These are phyloP conservation scores for Cavia aperea DNA, from an alignment of 2,113 vertebrate genomes.

Conservation along the genomic window DNA sequence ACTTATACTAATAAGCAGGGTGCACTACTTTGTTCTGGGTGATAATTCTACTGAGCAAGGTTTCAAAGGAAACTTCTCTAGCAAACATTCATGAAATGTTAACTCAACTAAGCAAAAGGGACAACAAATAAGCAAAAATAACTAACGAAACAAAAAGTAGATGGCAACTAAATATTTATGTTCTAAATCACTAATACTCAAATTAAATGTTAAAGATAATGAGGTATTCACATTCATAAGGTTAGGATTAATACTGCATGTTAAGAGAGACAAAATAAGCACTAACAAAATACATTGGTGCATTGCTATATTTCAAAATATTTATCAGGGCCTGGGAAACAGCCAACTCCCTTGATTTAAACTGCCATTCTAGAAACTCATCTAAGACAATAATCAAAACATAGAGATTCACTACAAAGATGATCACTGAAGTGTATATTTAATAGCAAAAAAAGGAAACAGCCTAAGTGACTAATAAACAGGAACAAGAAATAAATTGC, in stretches of 20 bases:
- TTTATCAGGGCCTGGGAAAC: background rate
- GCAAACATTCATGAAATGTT: background rate
- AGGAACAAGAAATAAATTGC: background rate
- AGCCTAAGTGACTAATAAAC: background rate
- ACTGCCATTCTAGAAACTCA: background rate
- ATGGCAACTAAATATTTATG: background rate
- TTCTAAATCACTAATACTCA: background rate
- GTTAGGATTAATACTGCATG: background rate
- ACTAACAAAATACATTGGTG: background rate
- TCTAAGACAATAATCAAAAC: background rate
- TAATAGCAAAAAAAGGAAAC: background rate
- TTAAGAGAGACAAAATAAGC: background rate
- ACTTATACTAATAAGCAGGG: background rate
- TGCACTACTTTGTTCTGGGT: background rate
- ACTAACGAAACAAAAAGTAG: background rate
- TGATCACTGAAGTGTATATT: background rate
- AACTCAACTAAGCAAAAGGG: background rate
- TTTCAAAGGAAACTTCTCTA: slow-evolving; percentile 14
- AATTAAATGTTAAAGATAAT: background rate
- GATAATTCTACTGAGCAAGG: background rate
- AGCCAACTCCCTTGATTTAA: background rate
- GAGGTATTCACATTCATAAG: background rate
- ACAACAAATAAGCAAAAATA: background rate
- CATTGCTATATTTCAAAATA: background rate
- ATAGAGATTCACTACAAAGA: background rate